Evolutionary conservation across 2,888 invertebrate genomes (phyloP).

Genomic region (Cylindroiulus punctatus): DNA sequence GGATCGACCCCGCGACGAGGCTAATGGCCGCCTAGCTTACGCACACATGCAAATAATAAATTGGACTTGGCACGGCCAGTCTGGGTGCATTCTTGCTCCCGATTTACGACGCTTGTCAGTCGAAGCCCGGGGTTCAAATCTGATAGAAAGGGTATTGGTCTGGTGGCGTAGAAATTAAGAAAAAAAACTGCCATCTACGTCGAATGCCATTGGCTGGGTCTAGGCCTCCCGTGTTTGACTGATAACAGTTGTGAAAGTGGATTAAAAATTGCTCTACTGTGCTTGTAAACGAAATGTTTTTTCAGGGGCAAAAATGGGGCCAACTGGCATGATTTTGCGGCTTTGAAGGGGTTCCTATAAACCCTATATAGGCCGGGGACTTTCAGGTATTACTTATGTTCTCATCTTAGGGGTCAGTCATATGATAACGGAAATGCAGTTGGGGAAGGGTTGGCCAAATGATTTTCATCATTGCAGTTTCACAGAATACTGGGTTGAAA

Average conservation of each 20-base stretch:
- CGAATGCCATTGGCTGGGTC: slow-evolving; percentile 11
- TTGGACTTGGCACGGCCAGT: slow-evolving; percentile 42
- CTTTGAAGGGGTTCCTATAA: background rate
- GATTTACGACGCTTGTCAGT: slow-evolving; percentile 45
- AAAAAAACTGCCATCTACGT: slow-evolving; percentile 1
- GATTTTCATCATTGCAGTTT: too few relatives aligned
- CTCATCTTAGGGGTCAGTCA: too few relatives aligned
- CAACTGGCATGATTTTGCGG: background rate
- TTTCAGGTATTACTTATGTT: too few relatives aligned
- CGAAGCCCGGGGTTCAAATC: slow-evolving; percentile 27
- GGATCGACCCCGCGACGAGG: background rate
- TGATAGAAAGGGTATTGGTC: slow-evolving; percentile 45
- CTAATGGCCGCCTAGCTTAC: slow-evolving; percentile 16
- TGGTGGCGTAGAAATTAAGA: background rate
- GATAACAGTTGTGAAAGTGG: slow-evolving; percentile 32
- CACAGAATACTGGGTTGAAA: too few relatives aligned
- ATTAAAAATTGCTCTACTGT: background rate
- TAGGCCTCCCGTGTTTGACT: background rate
- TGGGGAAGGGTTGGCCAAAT: too few relatives aligned
- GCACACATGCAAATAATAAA: slow-evolving; percentile 37
- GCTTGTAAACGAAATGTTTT: background rate
- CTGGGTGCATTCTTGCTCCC: slow-evolving; percentile 31
- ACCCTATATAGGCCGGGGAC: too few relatives aligned
- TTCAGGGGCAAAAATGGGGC: background rate
- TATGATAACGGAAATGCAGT: too few relatives aligned